These are phyloP conservation scores for Tanytarsus gracilentus DNA, from an alignment of 2,888 invertebrate genomes.

Conservation along the genomic window DNA sequence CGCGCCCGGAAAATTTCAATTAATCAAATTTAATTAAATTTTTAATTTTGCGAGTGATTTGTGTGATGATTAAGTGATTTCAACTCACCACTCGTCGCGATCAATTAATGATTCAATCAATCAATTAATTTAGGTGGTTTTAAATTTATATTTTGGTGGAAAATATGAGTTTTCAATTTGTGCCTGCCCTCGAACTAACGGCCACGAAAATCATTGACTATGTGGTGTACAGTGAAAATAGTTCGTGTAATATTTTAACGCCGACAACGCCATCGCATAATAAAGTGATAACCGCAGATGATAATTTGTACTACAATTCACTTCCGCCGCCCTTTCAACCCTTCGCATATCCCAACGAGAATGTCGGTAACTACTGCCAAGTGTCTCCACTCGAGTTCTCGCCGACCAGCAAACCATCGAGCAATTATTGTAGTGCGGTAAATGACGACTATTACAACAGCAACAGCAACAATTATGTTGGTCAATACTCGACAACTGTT, in stretches of 20 bases:
- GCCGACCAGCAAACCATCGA: slow-evolving; percentile 20
- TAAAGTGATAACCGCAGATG: slow-evolving; percentile 8
- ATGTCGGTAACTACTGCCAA: slow-evolving; percentile 11
- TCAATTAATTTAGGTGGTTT: background rate
- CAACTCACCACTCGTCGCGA: background rate
- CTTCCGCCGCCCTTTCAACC: slow-evolving; percentile 22
- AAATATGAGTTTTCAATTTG: slow-evolving; percentile 21
- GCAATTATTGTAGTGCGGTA: slow-evolving; percentile 3
- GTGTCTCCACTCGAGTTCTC: slow-evolving; percentile 29
- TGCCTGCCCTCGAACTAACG: background rate
- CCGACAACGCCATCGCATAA: slow-evolving; percentile 32
- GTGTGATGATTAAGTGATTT: slow-evolving; percentile 3
- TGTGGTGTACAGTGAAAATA: slow-evolving; percentile 13
- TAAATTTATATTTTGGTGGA: background rate
- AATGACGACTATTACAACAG: slow-evolving; percentile 1
- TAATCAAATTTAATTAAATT: slow-evolving; percentile 24
- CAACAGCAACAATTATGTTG: background rate
- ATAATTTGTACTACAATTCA: slow-evolving; percentile 4
- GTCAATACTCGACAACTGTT: slow-evolving; percentile 32
- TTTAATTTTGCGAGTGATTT: slow-evolving; percentile 16
- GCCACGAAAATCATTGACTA: background rate
- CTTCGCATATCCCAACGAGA: slow-evolving; percentile 19
- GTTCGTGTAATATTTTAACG: slow-evolving; percentile 31
- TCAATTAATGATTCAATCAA: slow-evolving; percentile 26
- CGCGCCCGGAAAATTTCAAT: slow-evolving; percentile 4